Percentiles rank a stretch among this genome's conserved stretches.
phyloP scores from a whole-genome alignment of 2,888 invertebrate species.

The Agelastica alni region DNA sequence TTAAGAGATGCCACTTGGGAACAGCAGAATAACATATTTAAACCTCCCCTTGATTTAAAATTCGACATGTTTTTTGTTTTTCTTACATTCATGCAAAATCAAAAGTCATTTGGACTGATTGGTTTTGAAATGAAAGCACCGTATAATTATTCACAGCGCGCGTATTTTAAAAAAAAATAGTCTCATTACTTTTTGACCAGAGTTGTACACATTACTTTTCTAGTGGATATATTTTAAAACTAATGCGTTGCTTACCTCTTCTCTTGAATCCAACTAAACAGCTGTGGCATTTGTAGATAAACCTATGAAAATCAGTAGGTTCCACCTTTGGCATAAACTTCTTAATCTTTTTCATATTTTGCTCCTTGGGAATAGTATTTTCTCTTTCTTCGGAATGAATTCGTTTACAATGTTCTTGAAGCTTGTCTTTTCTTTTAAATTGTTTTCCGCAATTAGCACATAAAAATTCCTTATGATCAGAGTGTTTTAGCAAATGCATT shows the following conservation, averaged over 20 bases:
- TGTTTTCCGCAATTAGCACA: conserved; percentile 78
- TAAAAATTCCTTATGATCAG: conserved; percentile 67
- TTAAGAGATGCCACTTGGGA: too few species aligned
- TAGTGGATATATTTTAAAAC: too few species aligned
- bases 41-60: too few species aligned
- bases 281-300: conserved; percentile 75
- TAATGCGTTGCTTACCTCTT: conserved; percentile 62
- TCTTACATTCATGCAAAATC: too few species aligned
- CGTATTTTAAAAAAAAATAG: too few species aligned
- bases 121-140: too few species aligned
- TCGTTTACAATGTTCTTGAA: conserved; percentile 72
- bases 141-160: too few species aligned
- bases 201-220: too few species aligned
- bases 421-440: conserved; percentile 76
- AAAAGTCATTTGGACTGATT: too few species aligned
- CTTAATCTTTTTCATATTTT: conserved; percentile 44
- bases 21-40: too few species aligned
- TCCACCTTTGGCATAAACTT: conserved; percentile 63
- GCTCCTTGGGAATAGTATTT: conserved; percentile 53
- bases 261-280: conserved; percentile 80
- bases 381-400: conserved; percentile 61
- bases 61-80: too few species aligned
- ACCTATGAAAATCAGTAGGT: conserved; percentile 71
- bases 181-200: too few species aligned
- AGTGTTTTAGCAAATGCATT: conserved; percentile 71